Percentiles rank a stretch among this genome's conserved stretches.
Conservation (phyloP, 2,113 vertebrate species). For the Sebastes fasciatus region DNA sequence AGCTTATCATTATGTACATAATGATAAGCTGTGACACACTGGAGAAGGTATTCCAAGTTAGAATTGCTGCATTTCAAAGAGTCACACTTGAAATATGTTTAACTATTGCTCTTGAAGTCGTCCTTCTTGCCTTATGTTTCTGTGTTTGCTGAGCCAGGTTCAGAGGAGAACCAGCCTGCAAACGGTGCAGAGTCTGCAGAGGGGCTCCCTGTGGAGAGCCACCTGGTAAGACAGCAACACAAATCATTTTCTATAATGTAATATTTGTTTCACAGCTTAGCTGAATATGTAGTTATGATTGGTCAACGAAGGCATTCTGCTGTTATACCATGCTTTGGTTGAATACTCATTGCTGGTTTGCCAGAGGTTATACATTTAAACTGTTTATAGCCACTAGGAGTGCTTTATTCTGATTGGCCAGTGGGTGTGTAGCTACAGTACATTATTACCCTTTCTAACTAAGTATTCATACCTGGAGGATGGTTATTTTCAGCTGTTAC, state of each 20-base stretch:
- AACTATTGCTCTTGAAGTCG: constrained; percentile 10
- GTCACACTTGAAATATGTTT: constrained; percentile 12
- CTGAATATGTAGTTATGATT: constrained; percentile 10
- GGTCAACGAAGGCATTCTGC: neutral
- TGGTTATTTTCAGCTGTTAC: constrained; percentile 10
- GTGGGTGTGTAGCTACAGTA: neutral
- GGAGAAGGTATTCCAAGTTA: neutral
- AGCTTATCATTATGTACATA: neutral
- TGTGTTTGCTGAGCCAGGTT: constrained; percentile 45
- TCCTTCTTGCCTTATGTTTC: constrained; percentile 8
- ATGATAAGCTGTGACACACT: too few species aligned
- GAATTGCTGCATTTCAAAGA: constrained; percentile 3
- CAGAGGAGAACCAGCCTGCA: constrained; percentile 37
- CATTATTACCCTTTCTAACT: neutral
- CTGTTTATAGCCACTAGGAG: neutral
- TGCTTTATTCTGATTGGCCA: neutral
- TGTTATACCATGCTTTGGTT: neutral
- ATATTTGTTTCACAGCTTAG: neutral
- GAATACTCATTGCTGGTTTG: neutral
- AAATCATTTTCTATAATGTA: constrained; percentile 7
- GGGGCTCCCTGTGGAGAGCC: constrained; percentile 41
- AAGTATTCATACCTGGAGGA: neutral
- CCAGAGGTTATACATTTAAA: neutral
- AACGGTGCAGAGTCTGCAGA: constrained; percentile 44
- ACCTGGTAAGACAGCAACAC: constrained; percentile 56